Base-by-base conservation (phyloP, 2,113 vertebrate species). In the Oreochromis niloticus region DNA sequence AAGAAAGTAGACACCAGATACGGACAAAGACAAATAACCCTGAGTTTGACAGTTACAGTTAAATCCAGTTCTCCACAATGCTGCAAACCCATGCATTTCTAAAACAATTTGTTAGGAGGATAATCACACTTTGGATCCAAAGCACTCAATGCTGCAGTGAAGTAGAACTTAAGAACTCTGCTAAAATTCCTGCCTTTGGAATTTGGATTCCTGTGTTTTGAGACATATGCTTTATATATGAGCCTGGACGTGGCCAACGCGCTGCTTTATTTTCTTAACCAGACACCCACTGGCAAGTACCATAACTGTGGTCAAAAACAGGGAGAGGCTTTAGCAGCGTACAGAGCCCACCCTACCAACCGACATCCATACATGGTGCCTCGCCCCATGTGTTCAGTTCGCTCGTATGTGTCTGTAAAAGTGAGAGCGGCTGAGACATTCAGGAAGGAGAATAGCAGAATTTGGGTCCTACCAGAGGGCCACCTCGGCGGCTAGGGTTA, bases 401-500 rank as follows among this genome's bases (percentile, higher is more conserved):
- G 0, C 43, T 88, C 6, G 11, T 82, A 75, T 61, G 80, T 9
- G 22, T 89, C 82, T 8, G 32, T 57, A 84, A 92, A 89, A 63
- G 83, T 32, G 81, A 78, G 75, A 55, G 57, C 56, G 52, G 80
- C 85, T 68, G 57, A 84, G 80, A 82, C 52, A 81, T 81, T 84
- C 73, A 90, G 81, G 82, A 91, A 81, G 81, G 89, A 87, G 92
- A 85, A 82, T 88, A 81, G 89, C 82, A 86, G 84, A 87, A 84
- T 93, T 86, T 92, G 84, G 85, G 83, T 86, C 75, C 59, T 84
- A 63, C 87, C 89, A 91, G 91, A 93, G 80, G 94, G 93, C 95
- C 95, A 96, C 94, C 94, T 95, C 66, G 80, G 85, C 66, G 89
- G 87, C 90, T 96, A 89, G 84, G 86, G 92, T 96, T 96, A 95